Conservation (phyloP, 2,113 vertebrate genomes). For the Sinocyclocheilus grahami region DNA sequence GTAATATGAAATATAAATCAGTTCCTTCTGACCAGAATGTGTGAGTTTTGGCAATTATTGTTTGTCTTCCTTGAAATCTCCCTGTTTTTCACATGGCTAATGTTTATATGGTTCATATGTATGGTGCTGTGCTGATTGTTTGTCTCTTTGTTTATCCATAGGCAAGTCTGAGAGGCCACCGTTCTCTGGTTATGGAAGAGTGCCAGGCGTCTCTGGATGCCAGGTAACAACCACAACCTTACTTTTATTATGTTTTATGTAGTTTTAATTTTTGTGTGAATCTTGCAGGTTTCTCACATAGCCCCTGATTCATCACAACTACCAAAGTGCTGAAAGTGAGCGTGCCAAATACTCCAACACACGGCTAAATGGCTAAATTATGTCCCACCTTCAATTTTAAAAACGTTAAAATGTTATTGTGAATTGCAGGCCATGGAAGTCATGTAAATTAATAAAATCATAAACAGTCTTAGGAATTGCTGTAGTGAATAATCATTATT, state of each 20-base stretch:
- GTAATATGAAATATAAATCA: slow-evolving; percentile 2
- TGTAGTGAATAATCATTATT: neutral
- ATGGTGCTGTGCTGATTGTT: slow-evolving; percentile 40
- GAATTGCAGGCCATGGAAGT: too few relatives aligned
- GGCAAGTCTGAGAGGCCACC: slow-evolving; percentile 90
- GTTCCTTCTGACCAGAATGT: slow-evolving; percentile 5
- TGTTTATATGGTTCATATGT: neutral
- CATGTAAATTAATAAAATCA: neutral
- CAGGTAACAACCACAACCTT: slow-evolving; percentile 79
- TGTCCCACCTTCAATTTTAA: neutral
- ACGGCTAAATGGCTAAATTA: neutral
- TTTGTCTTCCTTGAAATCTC: neutral
- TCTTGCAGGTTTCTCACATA: neutral
- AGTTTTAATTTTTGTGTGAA: neutral
- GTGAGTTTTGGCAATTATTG: slow-evolving; percentile 28
- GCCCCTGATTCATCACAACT: slow-evolving; percentile 2
- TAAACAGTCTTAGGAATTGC: neutral
- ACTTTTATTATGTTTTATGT: slow-evolving; percentile 13
- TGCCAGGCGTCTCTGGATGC: slow-evolving; percentile 84
- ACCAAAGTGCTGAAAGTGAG: slow-evolving; percentile 13
- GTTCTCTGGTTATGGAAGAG: slow-evolving; percentile 87
- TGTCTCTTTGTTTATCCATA: slow-evolving; percentile 63
- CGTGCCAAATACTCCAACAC: neutral
- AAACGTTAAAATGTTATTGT: neutral
- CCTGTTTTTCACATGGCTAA: slow-evolving; percentile 9